phyloP scores from a whole-genome alignment of 2,797 vertebrate species.

The Galaxias olidus region DNA sequence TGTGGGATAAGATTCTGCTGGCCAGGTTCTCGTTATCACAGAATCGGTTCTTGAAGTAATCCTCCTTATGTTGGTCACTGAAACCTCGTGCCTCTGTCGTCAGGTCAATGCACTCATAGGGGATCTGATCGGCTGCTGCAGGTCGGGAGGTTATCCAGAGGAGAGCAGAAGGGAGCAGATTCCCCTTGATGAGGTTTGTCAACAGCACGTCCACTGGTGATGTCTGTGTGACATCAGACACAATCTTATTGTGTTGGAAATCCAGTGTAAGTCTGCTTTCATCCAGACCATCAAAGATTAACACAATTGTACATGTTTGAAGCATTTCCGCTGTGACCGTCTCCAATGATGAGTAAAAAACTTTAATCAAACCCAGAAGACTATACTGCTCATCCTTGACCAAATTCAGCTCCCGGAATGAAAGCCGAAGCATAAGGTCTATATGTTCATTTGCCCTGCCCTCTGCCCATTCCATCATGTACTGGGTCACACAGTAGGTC shows the following conservation, averaged over 20 bases:
- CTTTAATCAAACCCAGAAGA: conserved; percentile 6
- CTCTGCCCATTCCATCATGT: conserved; percentile 3
- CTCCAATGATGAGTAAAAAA: background rate
- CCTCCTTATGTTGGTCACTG: background rate
- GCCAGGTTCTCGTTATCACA: background rate
- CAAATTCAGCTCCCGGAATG: conserved; percentile 30
- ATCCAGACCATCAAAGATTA: conserved; percentile 22
- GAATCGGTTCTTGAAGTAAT: conserved; percentile 11
- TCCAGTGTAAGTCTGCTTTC: conserved; percentile 7
- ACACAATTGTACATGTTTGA: background rate
- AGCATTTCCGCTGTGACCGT: too few relatives aligned
- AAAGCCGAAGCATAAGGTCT: conserved; percentile 20
- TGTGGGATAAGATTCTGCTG: background rate
- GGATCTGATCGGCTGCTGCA: conserved; percentile 24
- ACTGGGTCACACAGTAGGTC: background rate
- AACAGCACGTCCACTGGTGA: conserved; percentile 8
- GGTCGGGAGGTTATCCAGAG: conserved; percentile 33
- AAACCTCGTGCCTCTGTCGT: conserved; percentile 26
- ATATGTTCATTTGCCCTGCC: conserved; percentile 16
- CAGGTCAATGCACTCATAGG: conserved; percentile 6
- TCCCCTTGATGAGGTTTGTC: conserved; percentile 1
- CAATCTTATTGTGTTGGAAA: conserved; percentile 1
- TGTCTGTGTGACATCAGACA: background rate
- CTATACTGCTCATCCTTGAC: conserved; percentile 5
- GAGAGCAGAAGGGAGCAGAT: conserved; percentile 7